Evolutionary conservation across 2,888 invertebrate species (phyloP).

Genomic region (Acleris sparsana): DNA sequence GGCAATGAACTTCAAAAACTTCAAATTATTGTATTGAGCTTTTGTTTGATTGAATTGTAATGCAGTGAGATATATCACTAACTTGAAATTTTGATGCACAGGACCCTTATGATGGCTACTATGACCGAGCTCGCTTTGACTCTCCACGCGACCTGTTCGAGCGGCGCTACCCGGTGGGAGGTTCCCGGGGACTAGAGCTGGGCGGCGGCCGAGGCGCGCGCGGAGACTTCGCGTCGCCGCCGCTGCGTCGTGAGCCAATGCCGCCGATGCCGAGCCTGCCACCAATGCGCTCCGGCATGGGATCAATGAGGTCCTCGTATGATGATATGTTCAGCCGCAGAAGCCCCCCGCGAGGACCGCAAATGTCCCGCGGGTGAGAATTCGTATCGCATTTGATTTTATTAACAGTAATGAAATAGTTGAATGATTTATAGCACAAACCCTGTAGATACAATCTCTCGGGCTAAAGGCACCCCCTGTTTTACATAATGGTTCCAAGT

Average conservation of each 20-base stretch:
- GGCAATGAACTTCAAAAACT: constrained; percentile 9
- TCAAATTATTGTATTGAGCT: constrained; percentile 11
- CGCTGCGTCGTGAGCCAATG: constrained; percentile 90
- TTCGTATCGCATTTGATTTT: constrained; percentile 33
- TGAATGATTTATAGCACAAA: not conserved
- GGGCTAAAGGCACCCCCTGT: not conserved
- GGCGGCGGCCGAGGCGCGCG: constrained; percentile 81
- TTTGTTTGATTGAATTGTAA: not conserved
- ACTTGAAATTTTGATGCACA: constrained; percentile 48
- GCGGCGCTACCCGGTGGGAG: constrained; percentile 88
- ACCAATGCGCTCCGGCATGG: constrained; percentile 84
- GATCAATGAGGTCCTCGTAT: constrained; percentile 88
- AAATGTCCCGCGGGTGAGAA: constrained; percentile 81
- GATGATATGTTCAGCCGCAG: constrained; percentile 93
- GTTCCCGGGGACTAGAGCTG: constrained; percentile 80
- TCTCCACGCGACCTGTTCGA: constrained; percentile 92
- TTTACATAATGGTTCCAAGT: not conserved
- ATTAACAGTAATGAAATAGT: constrained; percentile 1
- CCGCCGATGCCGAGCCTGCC: constrained; percentile 91
- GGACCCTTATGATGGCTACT: constrained; percentile 91
- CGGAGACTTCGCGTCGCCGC: constrained; percentile 88
- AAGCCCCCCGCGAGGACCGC: constrained; percentile 87
- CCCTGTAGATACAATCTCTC: not conserved
- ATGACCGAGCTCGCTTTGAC: constrained; percentile 90
- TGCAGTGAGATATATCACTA: constrained; percentile 27